A percentile compares a stretch with the other conserved stretches of the same genome.
These are phyloP conservation scores for Halcyon chelicuti DNA, from an alignment of 2,797 vertebrate genomes.

Conservation along the genomic window DNA sequence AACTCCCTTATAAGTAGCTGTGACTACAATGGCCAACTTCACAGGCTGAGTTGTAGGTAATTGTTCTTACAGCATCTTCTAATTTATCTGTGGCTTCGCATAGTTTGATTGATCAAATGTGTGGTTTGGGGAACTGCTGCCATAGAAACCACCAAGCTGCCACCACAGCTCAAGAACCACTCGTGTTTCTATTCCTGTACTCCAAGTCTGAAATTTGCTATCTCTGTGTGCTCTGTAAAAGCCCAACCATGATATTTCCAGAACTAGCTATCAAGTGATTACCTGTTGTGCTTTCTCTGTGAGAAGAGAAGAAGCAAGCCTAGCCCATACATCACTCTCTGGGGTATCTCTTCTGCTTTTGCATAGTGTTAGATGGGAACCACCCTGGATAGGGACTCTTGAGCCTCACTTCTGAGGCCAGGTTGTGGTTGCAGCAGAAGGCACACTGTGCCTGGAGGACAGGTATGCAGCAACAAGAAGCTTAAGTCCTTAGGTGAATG, in stretches of 20 bases:
- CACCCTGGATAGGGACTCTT: not conserved
- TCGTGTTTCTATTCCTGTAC: not conserved
- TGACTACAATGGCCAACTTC: not conserved
- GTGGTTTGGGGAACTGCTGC: not conserved
- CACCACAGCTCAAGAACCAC: not conserved
- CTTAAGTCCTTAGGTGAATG: not conserved
- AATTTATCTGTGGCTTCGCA: not conserved
- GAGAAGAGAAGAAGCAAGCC: not conserved
- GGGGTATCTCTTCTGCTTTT: not conserved
- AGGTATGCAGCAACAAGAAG: not conserved
- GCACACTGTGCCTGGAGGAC: not conserved
- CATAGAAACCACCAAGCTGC: conserved; percentile 16
- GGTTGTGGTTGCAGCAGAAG: not conserved
- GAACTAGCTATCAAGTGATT: not conserved
- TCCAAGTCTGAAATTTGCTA: not conserved
- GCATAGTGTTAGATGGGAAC: not conserved
- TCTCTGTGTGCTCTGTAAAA: not conserved
- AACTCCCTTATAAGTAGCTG: not conserved
- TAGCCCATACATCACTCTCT: not conserved
- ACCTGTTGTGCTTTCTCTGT: not conserved
- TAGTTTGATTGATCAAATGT: not conserved
- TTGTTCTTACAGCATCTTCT: conserved; percentile 1
- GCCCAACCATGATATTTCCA: not conserved
- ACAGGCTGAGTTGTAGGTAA: not conserved
- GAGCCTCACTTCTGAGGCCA: not conserved